These are phyloP conservation scores for Gopherus evgoodei DNA, from an alignment of 2,113 vertebrate genomes.

Conservation along the genomic window DNA sequence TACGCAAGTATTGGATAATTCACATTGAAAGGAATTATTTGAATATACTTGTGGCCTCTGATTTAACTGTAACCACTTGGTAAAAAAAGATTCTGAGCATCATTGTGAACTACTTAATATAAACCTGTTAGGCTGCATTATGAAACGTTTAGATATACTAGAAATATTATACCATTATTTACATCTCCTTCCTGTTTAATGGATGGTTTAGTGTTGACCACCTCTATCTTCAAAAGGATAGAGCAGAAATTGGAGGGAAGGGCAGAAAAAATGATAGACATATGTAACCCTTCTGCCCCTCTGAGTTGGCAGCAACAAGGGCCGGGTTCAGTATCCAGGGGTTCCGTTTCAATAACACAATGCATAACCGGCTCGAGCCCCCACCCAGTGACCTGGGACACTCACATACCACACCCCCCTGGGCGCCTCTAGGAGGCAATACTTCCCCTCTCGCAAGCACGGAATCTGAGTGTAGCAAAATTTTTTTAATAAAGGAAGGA, in stretches of 20 bases:
- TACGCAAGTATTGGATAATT: background rate
- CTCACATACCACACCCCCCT: no score
- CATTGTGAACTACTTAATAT: no score
- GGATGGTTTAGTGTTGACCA: background rate
- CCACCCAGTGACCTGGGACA: no score
- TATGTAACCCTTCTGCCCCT: no score
- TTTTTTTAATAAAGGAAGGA: no score
- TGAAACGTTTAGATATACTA: conserved; percentile 9
- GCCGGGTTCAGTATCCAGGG: no score
- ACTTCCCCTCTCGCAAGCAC: no score
- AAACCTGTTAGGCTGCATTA: conserved; percentile 17
- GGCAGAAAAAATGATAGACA: background rate
- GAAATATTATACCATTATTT: background rate
- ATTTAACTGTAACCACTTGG: conserved; percentile 27
- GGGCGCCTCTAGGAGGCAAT: no score
- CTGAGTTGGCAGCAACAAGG: no score
- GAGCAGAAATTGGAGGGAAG: background rate
- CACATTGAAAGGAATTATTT: background rate
- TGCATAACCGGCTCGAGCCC: no score
- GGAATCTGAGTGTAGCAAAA: no score
- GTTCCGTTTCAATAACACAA: no score
- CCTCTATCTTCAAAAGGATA: background rate
- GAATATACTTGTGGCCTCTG: conserved; percentile 19
- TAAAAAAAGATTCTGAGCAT: background rate
- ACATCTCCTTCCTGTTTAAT: conserved; percentile 24